Conservation (phyloP, 2,797 vertebrate genomes). For the Alfaro cultratus region DNA sequence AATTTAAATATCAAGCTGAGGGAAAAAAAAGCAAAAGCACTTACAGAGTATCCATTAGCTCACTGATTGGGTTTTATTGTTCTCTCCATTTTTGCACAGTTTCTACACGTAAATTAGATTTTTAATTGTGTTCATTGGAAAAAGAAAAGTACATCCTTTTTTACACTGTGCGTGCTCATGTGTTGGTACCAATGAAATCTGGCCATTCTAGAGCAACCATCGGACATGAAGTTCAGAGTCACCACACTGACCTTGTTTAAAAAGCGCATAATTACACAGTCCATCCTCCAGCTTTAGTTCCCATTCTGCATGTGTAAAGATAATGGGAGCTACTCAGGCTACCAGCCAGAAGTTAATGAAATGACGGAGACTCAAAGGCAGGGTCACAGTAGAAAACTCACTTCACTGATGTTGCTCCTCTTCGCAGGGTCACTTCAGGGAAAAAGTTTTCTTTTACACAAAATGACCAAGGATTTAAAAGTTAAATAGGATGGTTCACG, state of each 20-base stretch:
- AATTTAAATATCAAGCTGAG: conserved; percentile 60
- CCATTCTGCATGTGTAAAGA: conserved; percentile 64
- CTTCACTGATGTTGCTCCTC: conserved; percentile 37
- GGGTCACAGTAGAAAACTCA: conserved; percentile 49
- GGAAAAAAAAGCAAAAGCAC: conserved; percentile 18
- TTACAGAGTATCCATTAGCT: conserved; percentile 54
- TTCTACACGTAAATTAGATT: conserved; percentile 61
- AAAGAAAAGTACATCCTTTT: conserved; percentile 47
- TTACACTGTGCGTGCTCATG: conserved; percentile 7
- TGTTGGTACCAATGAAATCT: neutral
- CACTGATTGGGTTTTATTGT: conserved; percentile 67
- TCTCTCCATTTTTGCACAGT: conserved; percentile 50
- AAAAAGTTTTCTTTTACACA: conserved; percentile 37
- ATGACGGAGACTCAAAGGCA: conserved; percentile 69
- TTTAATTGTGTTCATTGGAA: conserved; percentile 71
- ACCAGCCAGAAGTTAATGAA: conserved; percentile 71
- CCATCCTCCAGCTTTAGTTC: conserved; percentile 45
- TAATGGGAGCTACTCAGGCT: conserved; percentile 56
- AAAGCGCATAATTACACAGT: conserved; percentile 74
- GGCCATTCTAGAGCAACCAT: conserved; percentile 57
- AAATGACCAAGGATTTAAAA: conserved; percentile 54
- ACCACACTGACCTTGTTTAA: conserved; percentile 62
- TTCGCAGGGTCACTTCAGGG: conserved; percentile 34
- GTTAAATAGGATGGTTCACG: conserved; percentile 40
- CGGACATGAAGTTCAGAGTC: conserved; percentile 43